A percentile compares a stretch with the other conserved stretches of the same genome.
phyloP scores from a whole-genome alignment of 2,797 vertebrate genomes.

The Cichlasoma orientale region DNA sequence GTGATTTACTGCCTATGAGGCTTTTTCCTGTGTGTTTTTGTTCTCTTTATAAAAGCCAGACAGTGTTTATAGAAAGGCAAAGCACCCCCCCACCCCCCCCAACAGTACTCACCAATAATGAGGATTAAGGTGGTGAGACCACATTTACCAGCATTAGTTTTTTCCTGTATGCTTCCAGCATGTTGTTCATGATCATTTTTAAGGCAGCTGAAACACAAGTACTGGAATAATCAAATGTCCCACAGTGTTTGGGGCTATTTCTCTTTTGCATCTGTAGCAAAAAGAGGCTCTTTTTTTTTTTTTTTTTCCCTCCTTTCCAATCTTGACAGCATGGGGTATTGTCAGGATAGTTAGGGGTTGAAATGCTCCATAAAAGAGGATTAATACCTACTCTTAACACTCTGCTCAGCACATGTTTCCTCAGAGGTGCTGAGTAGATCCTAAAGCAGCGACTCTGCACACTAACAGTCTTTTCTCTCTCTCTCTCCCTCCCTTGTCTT shows the following conservation, averaged over 20 bases:
- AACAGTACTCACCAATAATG: constrained; percentile 67
- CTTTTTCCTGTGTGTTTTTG: constrained; percentile 68
- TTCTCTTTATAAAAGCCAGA: constrained; percentile 68
- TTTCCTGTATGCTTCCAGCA: constrained; percentile 45
- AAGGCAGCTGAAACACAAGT: constrained; percentile 46
- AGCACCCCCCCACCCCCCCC: constrained; percentile 10
- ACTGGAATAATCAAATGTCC: constrained; percentile 22
- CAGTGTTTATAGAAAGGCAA: constrained; percentile 61
- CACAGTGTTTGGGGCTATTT: constrained; percentile 3
- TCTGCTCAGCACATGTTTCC: constrained; percentile 43
- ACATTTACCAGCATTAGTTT: constrained; percentile 60
- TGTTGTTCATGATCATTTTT: constrained; percentile 47
- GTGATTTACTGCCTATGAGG: constrained; percentile 72
- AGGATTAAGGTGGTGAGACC: constrained; percentile 71
- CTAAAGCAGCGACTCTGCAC: constrained; percentile 49
- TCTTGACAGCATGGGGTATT: not conserved
- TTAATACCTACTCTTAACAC: constrained; percentile 64
- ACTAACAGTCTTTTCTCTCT: constrained; percentile 14
- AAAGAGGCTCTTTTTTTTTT: not conserved
- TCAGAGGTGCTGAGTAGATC: constrained; percentile 54
- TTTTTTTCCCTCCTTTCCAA: not conserved
- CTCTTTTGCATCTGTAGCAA: constrained; percentile 3
- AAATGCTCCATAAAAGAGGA: constrained; percentile 59
- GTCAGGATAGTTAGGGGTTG: constrained; percentile 5
- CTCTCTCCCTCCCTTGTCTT: not conserved